phyloP scores from a whole-genome alignment of 2,888 invertebrate genomes.

The Drosophila buzzatii region DNA sequence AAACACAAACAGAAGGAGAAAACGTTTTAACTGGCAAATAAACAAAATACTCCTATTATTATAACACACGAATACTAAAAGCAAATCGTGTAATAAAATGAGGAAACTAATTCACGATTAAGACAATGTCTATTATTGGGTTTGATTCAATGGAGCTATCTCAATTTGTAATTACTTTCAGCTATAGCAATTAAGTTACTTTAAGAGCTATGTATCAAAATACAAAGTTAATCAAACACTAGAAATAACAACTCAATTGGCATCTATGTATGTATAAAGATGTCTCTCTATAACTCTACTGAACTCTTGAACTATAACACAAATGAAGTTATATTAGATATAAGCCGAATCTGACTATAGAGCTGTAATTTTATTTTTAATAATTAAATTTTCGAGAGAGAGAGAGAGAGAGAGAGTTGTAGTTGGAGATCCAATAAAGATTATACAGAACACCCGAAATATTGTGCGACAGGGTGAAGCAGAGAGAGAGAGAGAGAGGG shows the following conservation, averaged over 20 bases:
- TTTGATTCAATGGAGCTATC: not conserved
- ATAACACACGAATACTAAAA: constrained; percentile 11
- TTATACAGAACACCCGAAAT: not conserved
- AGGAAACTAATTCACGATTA: constrained; percentile 13
- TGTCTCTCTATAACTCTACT: not conserved
- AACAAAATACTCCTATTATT: constrained; percentile 23
- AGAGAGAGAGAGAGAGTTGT: not conserved
- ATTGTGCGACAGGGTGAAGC: not conserved
- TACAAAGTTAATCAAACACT: not conserved
- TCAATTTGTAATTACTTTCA: constrained; percentile 2
- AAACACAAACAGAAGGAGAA: too few species aligned
- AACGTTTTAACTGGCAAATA: not conserved
- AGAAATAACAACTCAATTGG: not conserved
- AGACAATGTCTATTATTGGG: not conserved
- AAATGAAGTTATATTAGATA: not conserved
- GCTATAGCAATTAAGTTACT: not conserved
- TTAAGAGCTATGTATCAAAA: not conserved
- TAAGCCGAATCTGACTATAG: not conserved
- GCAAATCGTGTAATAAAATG: constrained; percentile 29
- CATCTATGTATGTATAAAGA: not conserved
- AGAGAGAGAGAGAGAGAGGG: not conserved
- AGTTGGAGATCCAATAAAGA: not conserved
- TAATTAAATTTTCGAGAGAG: not conserved
- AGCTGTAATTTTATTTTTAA: not conserved
- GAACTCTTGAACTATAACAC: not conserved